Conservation (phyloP, 2,113 vertebrate species). For the Choloepus hoffmanni region DNA sequence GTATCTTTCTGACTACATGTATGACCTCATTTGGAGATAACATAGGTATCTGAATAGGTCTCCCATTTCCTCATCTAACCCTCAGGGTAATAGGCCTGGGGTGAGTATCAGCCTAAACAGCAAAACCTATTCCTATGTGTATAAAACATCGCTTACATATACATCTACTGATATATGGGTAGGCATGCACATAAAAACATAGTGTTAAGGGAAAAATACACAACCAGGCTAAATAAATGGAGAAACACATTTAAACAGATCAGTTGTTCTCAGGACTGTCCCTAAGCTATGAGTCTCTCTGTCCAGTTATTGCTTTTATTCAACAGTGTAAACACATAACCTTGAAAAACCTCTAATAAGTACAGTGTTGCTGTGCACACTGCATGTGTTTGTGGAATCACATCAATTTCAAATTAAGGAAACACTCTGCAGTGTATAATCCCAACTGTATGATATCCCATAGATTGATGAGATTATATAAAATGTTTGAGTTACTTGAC, state of each 20-base stretch:
- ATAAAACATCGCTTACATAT: neutral
- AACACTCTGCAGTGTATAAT: neutral
- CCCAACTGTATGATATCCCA: neutral
- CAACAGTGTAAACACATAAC: conserved; percentile 18
- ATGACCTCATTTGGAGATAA: conserved; percentile 8
- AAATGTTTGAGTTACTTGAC: neutral
- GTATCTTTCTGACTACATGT: neutral
- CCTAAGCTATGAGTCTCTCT: conserved; percentile 33
- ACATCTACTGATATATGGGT: neutral
- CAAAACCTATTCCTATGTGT: neutral
- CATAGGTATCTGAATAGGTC: neutral
- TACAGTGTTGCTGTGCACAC: neutral
- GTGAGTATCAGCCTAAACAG: neutral
- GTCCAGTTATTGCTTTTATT: conserved; percentile 57
- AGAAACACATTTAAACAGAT: conserved; percentile 39
- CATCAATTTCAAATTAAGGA: conserved; percentile 53
- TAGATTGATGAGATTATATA: neutral
- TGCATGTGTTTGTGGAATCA: conserved; percentile 4
- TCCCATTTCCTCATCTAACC: neutral
- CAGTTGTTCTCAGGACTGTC: neutral
- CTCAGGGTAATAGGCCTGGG: neutral
- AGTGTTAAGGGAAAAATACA: neutral
- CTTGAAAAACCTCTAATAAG: neutral
- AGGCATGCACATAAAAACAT: neutral
- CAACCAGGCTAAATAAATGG: neutral